A percentile compares a stretch with the other conserved stretches of the same genome.
phyloP scores from a whole-genome alignment of 2,888 invertebrate species.

The Scaptodrosophila latifasciaeformis region DNA sequence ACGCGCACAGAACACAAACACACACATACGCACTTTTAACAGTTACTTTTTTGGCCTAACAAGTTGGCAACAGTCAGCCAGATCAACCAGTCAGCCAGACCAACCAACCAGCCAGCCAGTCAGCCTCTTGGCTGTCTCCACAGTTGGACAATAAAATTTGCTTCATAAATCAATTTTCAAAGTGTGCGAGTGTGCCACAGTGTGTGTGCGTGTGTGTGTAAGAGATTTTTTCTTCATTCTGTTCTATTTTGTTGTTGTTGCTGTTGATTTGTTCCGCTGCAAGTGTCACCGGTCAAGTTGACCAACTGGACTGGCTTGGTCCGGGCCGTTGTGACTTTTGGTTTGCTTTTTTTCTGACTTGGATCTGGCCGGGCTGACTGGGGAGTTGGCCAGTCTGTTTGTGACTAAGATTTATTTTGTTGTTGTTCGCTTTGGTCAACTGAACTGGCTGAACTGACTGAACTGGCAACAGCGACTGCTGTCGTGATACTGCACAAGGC shows the following conservation, averaged over 20 bases:
- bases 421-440: slow-evolving; percentile 42
- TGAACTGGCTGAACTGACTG: slow-evolving; percentile 25
- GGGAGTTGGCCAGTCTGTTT: slow-evolving; percentile 35
- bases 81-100: slow-evolving; percentile 8
- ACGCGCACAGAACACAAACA: slow-evolving; percentile 56
- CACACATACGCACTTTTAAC: slow-evolving; percentile 57
- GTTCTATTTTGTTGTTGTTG: slow-evolving; percentile 18
- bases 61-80: slow-evolving; percentile 44
- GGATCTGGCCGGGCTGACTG: slow-evolving; percentile 15
- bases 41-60: slow-evolving; percentile 57
- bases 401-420: slow-evolving; percentile 69
- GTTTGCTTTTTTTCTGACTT: slow-evolving; percentile 4
- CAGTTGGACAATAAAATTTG: slow-evolving; percentile 66
- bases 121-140: too few relatives aligned
- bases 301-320: slow-evolving; percentile 24
- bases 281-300: slow-evolving; percentile 40
- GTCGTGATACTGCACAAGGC: slow-evolving; percentile 71
- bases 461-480: slow-evolving; percentile 74
- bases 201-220: slow-evolving; percentile 15
- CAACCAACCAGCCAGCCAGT: slow-evolving; percentile 22
- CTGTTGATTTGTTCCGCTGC: slow-evolving; percentile 43
- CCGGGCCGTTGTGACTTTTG: slow-evolving; percentile 4
- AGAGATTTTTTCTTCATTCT: too few relatives aligned
- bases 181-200: slow-evolving; percentile 41
- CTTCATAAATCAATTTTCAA: slow-evolving; percentile 65